These are phyloP conservation scores for Eutolmus rufibarbis DNA, from an alignment of 2,888 invertebrate species.

Conservation along the genomic window DNA sequence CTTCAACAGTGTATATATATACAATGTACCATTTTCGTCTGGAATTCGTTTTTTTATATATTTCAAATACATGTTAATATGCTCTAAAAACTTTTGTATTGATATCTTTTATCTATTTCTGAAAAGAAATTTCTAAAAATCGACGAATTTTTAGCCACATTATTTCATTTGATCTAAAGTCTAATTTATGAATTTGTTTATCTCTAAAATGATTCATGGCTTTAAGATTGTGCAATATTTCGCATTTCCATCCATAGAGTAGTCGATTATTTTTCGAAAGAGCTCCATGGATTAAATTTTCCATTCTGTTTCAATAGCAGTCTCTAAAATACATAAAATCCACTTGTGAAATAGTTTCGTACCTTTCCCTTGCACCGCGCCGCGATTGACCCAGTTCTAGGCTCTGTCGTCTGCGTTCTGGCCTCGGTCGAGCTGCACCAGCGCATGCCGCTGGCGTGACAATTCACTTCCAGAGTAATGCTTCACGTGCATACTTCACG, in stretches of 20 bases:
- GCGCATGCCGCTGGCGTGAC: neutral
- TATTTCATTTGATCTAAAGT: too few relatives aligned
- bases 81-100: too few relatives aligned
- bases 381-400: conserved; percentile 17
- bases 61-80: too few relatives aligned
- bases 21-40: too few relatives aligned
- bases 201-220: too few relatives aligned
- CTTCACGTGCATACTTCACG: conserved; percentile 26
- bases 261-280: neutral
- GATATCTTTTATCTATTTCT: too few relatives aligned
- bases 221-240: too few relatives aligned
- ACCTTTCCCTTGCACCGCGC: neutral
- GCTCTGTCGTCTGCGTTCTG: neutral
- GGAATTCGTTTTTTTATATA: too few relatives aligned
- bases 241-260: neutral
- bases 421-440: neutral
- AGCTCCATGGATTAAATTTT: conserved; percentile 10
- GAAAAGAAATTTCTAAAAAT: too few relatives aligned
- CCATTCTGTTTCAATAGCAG: conserved; percentile 14
- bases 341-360: neutral
- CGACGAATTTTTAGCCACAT: too few relatives aligned
- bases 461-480: conserved; percentile 19
- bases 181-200: too few relatives aligned
- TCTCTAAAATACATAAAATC: neutral
- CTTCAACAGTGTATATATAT: too few relatives aligned